Evolutionary conservation across 1,140 invertebrate species (phyloP).

Genomic region (Drusus annulatus): DNA sequence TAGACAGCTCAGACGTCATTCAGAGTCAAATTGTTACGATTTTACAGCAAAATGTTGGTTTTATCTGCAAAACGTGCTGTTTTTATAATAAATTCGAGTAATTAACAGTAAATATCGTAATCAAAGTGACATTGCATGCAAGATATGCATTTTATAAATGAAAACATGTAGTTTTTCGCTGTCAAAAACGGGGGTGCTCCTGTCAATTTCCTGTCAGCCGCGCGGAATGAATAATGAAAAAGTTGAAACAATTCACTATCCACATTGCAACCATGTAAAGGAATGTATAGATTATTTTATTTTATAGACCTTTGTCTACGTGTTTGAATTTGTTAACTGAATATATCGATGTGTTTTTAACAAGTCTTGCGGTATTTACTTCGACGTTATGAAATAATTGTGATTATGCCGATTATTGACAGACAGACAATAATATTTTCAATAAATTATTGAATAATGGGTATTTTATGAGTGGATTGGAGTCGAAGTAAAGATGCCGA

Average conservation of each 20-base stretch:
- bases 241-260: background rate
- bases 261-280: background rate
- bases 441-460: too few species aligned
- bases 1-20: slow-evolving; percentile 16
- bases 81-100: background rate
- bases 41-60: background rate
- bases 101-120: background rate
- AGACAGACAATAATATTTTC: too few species aligned
- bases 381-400: too few species aligned
- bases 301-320: too few species aligned
- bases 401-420: too few species aligned
- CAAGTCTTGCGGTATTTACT: too few species aligned
- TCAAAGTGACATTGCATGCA: background rate
- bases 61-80: background rate
- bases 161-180: background rate
- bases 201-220: background rate
- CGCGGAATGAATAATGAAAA: background rate
- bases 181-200: background rate
- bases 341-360: too few species aligned
- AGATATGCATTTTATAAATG: background rate
- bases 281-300: background rate
- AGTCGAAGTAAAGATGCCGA: slow-evolving; percentile 63
- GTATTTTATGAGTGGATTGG: too few species aligned
- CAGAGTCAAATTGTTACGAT: background rate
- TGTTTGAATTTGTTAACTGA: too few species aligned